Percentiles rank a stretch among this genome's conserved stretches.
These are phyloP conservation scores for Brachyistius frenatus DNA, from an alignment of 2,113 vertebrate species.

Conservation along the genomic window DNA sequence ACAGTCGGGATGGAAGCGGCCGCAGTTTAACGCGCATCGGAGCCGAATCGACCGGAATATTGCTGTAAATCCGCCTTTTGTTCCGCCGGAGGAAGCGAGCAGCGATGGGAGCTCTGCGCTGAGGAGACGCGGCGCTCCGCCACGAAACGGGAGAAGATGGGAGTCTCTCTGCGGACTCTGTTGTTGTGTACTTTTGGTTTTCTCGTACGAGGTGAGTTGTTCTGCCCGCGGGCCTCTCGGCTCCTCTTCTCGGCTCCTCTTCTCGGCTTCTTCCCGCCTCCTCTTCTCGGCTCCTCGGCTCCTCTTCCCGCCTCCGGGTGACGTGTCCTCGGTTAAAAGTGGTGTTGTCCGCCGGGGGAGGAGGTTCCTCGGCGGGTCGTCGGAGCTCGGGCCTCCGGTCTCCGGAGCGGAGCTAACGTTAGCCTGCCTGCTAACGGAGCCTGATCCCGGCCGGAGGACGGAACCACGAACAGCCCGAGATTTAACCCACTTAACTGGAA, in stretches of 20 bases:
- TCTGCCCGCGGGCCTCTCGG: neutral
- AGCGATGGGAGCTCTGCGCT: conserved; percentile 76
- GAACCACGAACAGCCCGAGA: conserved; percentile 27
- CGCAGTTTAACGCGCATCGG: conserved; percentile 17
- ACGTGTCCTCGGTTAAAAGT: neutral
- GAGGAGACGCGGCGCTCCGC: conserved; percentile 70
- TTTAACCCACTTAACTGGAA: conserved; percentile 5
- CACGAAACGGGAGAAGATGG: conserved; percentile 86
- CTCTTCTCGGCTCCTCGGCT: neutral
- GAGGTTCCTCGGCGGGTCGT: conserved; percentile 24
- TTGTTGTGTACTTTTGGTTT: conserved; percentile 90
- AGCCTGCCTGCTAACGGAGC: conserved; percentile 38
- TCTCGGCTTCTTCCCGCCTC: too few species aligned
- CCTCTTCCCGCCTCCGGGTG: neutral
- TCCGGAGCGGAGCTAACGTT: conserved; percentile 58
- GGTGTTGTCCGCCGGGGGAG: neutral
- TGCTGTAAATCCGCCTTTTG: conserved; percentile 1
- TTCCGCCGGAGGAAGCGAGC: conserved; percentile 39
- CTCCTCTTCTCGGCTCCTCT: accelerated
- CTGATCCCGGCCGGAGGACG: conserved; percentile 4
- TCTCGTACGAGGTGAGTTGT: conserved; percentile 89
- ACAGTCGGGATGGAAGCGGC: conserved; percentile 69
- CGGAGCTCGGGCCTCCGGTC: conserved; percentile 45
- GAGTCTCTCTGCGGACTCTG: conserved; percentile 90
- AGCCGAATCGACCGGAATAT: neutral